Evolutionary conservation across 2,113 vertebrate species (phyloP), one percentile per base, ranked within the genome.

Genomic region (Rousettus leschenaultii): DNA sequence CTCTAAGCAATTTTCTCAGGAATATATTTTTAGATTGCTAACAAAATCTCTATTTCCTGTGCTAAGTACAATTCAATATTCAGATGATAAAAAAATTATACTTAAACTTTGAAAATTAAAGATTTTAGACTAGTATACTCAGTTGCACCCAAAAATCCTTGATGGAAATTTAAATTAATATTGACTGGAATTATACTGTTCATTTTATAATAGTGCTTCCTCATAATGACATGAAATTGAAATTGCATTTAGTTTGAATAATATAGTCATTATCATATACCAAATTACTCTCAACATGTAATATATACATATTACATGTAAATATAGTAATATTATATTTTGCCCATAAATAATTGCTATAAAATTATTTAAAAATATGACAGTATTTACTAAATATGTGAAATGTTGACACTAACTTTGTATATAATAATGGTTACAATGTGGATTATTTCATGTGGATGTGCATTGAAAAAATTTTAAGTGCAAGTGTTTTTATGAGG

Each of bases 1-100:
- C n/a, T 86, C 66, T 74, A 33, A 94, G 91, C 35, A 89, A 86
- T 38, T 94, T 95, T 95, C n/a, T 75, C n/a, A 73, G 8, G 26
- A 86, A 79, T 48, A n/a, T 83, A 83, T 45, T 93, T 93, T 82
- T 92, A 93, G 40, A 91, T 22, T 86, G 30, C 26, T 53, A 57
- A 86, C 45, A 83, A 61, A 94, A 66, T n/a, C 51, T 80, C n/a
- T 92, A 45, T 77, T 94, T 85, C 57, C 5, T 80, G 21, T 7
- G n/a, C 30, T 88, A 84, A 63, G 45, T 75, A 77, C 22, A 88
- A 88, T 40, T 75, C 38, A 96, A n/a, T 68, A 77, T 63, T 84
- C 33, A 89, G 94, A 35, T 63, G 15, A 70, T 4, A 75, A 94
- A 57, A 70, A 65, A 55, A 59, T 40, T 53, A 12, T 35, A n/a